Evolutionary conservation across 2,113 vertebrate species (phyloP).

Genomic region (western clawed frog (Xenopus tropicalis)): UCB_Xtro_10.0 CM004451.2:15256501-15257000

Average conservation of each 20-base stretch:
- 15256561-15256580: no score
- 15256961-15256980: slow-evolving; percentile 52
- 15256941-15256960: neutral
- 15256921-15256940: slow-evolving; percentile 55
- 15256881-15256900: slow-evolving; percentile 53
- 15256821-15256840: slow-evolving; percentile 58
- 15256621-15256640: no score
- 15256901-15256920: slow-evolving; percentile 53
- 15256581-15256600: no score
- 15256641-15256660: no score
- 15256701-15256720: slow-evolving; percentile 49
- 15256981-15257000: no score
- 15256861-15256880: slow-evolving; percentile 49
- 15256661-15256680: neutral
- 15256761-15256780: slow-evolving; percentile 73
- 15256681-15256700: rapidly evolving
- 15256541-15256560: no score
- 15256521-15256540: no score
- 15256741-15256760: slow-evolving; percentile 71
- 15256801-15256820: slow-evolving; percentile 63
- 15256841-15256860: slow-evolving; percentile 57
- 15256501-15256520: no score
- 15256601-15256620: no score
- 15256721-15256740: slow-evolving; percentile 52
- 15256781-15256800: slow-evolving; percentile 95